Evolutionary conservation across 2,797 vertebrate genomes (phyloP).

Genomic region (Lacerta agilis): DNA sequence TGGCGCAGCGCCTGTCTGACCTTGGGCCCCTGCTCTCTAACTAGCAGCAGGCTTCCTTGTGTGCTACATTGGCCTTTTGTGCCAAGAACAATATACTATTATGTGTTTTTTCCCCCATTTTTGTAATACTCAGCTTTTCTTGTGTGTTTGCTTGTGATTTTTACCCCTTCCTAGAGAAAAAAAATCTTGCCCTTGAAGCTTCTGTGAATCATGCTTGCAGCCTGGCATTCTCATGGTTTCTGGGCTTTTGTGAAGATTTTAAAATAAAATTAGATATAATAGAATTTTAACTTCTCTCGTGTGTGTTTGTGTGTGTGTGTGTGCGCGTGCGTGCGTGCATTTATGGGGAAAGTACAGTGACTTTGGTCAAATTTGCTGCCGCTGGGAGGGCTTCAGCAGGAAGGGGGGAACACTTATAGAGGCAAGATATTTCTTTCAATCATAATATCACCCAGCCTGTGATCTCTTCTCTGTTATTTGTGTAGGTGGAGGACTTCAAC

Average conservation of each 20-base stretch:
- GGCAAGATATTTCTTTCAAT: neutral
- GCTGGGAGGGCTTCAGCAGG: neutral
- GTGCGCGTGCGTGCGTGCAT: too few species aligned
- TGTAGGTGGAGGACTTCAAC: too few species aligned
- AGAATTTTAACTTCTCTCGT: neutral
- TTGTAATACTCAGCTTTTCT: neutral
- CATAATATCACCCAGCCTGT: neutral
- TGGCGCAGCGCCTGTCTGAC: slow-evolving; percentile 60
- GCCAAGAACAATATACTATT: slow-evolving; percentile 48
- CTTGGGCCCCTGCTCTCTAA: slow-evolving; percentile 41
- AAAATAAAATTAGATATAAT: neutral
- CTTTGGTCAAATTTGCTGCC: neutral
- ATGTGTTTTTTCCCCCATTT: slow-evolving; percentile 33
- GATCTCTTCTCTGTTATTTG: neutral
- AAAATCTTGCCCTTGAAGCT: neutral
- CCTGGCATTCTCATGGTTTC: neutral
- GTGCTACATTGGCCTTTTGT: slow-evolving; percentile 36
- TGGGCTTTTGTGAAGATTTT: neutral
- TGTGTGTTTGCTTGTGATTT: neutral
- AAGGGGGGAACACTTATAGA: too few species aligned
- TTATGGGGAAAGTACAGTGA: neutral
- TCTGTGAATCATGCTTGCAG: neutral
- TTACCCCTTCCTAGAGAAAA: neutral
- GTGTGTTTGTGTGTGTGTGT: too few species aligned
- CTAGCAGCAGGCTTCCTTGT: slow-evolving; percentile 44